Evolutionary conservation across 2,888 invertebrate genomes (phyloP), one percentile per base, ranked within the genome.

Genomic region (Biston stratarius): DNA sequence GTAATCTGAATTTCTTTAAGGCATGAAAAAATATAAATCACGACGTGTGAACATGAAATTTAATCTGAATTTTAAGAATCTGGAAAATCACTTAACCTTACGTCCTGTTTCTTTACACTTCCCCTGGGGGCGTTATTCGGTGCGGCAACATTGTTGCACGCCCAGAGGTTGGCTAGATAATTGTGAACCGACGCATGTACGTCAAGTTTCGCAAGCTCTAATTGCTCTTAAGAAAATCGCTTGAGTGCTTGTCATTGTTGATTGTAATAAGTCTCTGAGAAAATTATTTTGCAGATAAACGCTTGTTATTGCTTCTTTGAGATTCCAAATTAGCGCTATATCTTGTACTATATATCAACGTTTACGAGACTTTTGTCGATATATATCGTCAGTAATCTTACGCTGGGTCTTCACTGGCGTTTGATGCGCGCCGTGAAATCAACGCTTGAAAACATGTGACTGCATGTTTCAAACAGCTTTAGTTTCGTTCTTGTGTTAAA

Each of bases 91-190:
- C 34, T 0, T 12, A 51, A 67, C 36, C 24, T 63, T 51, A 55
- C 14, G 47, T 14, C 49, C 67, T 60, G 67, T 56, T 58, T 51
- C 34, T 45, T 12, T 12, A 14, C 5, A 12, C 38, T 10, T 34
- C 34, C 51, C 51, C 55, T 7, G 33, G 24, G 24, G 63, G 67
- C 67, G 9, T 40, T 51, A 48, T 44, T 62, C 49, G 44, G 45
- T 40, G 42, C 42, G 45, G 47, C 69, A 63, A 69, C 65, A 66
- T 52, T 66, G 69, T 66, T 57, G 63, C 61, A 42, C 38, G 47
- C 51, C 24, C 34, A 66, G 59, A 57, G 55, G 62, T 69, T 47
- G 65, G 49, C 62, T 65, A 64, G 69, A 63, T 65, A 59, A 64
- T 64, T 59, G 61, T 60, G 12, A 58, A 64, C 49, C 24, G 40